Evolutionary conservation across 1,140 invertebrate species (phyloP).

Genomic region (Drosophila bocqueti): DNA sequence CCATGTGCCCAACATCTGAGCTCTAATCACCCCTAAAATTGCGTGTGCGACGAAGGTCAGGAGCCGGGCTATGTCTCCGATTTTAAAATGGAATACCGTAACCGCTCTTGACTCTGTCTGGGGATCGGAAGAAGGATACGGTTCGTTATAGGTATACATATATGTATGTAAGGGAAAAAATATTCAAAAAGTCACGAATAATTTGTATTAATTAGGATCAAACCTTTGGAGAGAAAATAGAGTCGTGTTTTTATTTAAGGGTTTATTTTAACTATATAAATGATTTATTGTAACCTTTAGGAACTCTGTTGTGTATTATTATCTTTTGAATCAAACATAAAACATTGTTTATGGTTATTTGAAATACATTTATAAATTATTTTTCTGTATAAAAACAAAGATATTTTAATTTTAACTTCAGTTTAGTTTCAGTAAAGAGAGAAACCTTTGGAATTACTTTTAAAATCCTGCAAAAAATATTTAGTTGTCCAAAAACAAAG

Average conservation of each 20-base stretch:
- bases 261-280: neutral
- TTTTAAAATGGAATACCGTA: constrained; percentile 41
- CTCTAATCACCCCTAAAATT: constrained; percentile 81
- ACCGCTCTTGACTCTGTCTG: constrained; percentile 8
- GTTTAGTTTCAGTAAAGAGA: neutral
- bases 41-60: constrained; percentile 74
- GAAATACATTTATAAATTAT: neutral
- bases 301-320: neutral
- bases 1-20: constrained; percentile 52
- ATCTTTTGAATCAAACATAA: neutral
- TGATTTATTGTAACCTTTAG: neutral
- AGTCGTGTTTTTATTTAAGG: too few species aligned
- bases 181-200: neutral
- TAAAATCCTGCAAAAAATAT: neutral
- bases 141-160: neutral
- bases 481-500: neutral
- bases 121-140: neutral
- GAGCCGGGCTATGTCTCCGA: constrained; percentile 12
- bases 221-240: neutral
- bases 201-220: neutral
- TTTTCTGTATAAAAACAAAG: neutral
- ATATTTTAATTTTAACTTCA: neutral
- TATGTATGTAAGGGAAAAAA: neutral
- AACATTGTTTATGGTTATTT: neutral
- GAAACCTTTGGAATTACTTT: neutral